These are phyloP conservation scores for Matsumyia berberina DNA, from an alignment of 2,888 invertebrate genomes.

Conservation along the genomic window DNA sequence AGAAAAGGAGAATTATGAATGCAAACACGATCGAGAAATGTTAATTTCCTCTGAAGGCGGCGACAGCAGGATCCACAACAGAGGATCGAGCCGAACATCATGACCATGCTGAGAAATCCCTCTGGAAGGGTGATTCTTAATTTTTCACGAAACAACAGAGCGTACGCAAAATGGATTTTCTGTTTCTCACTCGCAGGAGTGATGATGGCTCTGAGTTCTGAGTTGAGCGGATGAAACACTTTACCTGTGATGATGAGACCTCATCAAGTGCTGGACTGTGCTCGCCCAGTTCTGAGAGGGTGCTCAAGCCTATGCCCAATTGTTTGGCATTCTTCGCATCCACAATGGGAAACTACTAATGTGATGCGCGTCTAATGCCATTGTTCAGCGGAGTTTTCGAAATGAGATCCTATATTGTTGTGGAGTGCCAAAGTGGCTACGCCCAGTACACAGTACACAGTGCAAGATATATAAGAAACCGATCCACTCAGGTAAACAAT, in stretches of 20 bases:
- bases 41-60: conserved; percentile 75
- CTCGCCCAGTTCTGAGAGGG: conserved; percentile 45
- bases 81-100: conserved; percentile 35
- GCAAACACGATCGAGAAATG: conserved; percentile 76
- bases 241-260: conserved; percentile 20
- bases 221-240: neutral
- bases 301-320: conserved; percentile 44
- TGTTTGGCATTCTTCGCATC: conserved; percentile 45
- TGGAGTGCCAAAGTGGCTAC: conserved; percentile 65
- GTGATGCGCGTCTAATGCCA: conserved; percentile 62
- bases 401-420: conserved; percentile 63
- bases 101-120: conserved; percentile 55
- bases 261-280: conserved; percentile 40
- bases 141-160: conserved; percentile 62
- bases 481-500: conserved; percentile 68
- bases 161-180: conserved; percentile 49
- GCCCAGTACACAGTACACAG: conserved; percentile 58
- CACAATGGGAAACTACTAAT: conserved; percentile 52
- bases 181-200: conserved; percentile 39
- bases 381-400: conserved; percentile 43
- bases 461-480: conserved; percentile 22
- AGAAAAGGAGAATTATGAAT: conserved; percentile 73
- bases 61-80: conserved; percentile 63
- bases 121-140: conserved; percentile 61
- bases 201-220: conserved; percentile 28